Conservation (phyloP, 1,140 invertebrate species). For the Tribolium madens region DNA sequence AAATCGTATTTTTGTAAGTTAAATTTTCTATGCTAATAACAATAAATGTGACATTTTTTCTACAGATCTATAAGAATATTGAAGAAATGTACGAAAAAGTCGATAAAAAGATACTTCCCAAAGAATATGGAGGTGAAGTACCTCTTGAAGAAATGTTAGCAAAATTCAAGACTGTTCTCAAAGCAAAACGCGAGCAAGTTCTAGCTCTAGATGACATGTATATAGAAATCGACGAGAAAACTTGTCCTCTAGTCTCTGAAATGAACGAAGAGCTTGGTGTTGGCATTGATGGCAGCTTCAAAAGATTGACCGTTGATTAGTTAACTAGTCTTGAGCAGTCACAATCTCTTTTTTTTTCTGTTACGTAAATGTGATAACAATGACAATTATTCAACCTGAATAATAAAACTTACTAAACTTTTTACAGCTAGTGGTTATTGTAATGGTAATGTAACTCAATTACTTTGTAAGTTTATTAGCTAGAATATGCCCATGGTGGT, state of each 20-base stretch:
- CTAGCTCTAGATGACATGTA: constrained; percentile 84
- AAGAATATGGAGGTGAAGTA: constrained; percentile 86
- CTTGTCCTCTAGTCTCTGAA: constrained; percentile 73
- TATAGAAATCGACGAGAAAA: constrained; percentile 75
- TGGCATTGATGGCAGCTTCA: constrained; percentile 80
- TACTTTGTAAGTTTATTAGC: not conserved
- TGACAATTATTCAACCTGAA: constrained; percentile 2
- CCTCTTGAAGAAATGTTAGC: constrained; percentile 85
- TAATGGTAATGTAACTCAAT: not conserved
- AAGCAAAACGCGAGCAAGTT: constrained; percentile 74
- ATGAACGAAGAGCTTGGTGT: constrained; percentile 75
- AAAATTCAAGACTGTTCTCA: constrained; percentile 76
- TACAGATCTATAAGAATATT: constrained; percentile 77
- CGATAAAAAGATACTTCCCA: constrained; percentile 81
- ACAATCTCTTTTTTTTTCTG: constrained; percentile 8
- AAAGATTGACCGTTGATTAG: constrained; percentile 86
- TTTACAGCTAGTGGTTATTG: not conserved
- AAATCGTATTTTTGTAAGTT: constrained; percentile 78
- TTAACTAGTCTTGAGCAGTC: constrained; percentile 12
- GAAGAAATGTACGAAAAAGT: constrained; percentile 78
- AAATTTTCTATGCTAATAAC: not conserved
- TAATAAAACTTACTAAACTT: constrained; percentile 8
- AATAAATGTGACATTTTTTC: constrained; percentile 5
- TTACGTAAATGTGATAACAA: constrained; percentile 23
- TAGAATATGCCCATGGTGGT: constrained; percentile 48